Evolutionary conservation across 1,140 invertebrate species (phyloP).

Genomic region (Limonius californicus): DNA sequence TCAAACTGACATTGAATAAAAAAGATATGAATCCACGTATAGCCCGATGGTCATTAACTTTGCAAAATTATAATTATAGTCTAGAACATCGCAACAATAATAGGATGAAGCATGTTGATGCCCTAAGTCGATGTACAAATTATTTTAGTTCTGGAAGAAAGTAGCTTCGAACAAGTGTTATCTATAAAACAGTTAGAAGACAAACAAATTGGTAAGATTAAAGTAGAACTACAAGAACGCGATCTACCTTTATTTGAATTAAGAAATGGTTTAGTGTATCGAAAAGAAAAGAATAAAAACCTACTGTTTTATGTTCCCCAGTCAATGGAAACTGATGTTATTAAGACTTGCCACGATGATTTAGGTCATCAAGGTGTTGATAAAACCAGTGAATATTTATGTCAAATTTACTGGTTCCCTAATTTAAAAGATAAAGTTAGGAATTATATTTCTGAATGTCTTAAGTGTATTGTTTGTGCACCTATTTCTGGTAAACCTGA

Average conservation of each 20-base stretch:
- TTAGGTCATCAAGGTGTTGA: conserved; percentile 20
- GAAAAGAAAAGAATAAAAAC: conserved; percentile 4
- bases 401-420: conserved; percentile 29
- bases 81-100: conserved; percentile 34
- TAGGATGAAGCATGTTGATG: conserved; percentile 39
- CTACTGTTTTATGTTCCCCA: conserved; percentile 24
- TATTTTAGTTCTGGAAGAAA: conserved; percentile 23
- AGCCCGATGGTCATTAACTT: too few species aligned
- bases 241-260: conserved; percentile 20
- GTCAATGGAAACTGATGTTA: conserved; percentile 20
- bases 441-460: conserved; percentile 26
- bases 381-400: conserved; percentile 23
- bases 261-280: conserved; percentile 25
- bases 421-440: too few species aligned
- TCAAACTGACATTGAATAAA: too few species aligned
- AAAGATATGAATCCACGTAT: too few species aligned
- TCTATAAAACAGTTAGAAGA: conserved; percentile 15
- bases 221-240: not conserved
- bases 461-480: conserved; percentile 32
- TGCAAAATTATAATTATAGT: conserved; percentile 31
- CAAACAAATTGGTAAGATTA: conserved; percentile 9
- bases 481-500: conserved; percentile 27
- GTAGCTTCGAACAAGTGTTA: conserved; percentile 19
- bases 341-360: conserved; percentile 21
- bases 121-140: conserved; percentile 32